Base-by-base conservation (phyloP, 2,113 vertebrate species). In the Carassius auratus region DNA sequence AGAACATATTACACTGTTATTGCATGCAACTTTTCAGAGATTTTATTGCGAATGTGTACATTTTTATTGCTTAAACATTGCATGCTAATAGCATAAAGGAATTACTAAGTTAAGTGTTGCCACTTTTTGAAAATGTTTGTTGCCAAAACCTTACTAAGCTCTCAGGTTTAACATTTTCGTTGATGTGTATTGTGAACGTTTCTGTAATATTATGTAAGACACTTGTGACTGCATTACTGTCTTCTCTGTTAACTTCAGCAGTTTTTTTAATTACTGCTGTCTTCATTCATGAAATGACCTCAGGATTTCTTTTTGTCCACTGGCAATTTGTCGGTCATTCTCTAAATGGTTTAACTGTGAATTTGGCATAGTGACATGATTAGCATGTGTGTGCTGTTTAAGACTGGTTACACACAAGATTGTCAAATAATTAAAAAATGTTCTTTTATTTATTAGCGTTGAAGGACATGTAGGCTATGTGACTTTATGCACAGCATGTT, bases 361-460 rank as follows among this genome's bases (percentile, higher is more conserved):
- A 57, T 55, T 69, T 83, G 73, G 61, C 87, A 62, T 78, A 59
- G 83, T 85, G 61, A 66, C 77, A 84, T 84, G 69, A 85, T 88
- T 83, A 69, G 12, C 42, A 13, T 45, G 38, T 30, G 57, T 69
- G 76, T 86, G 66, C 57, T 77, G n/a, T 84, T 76, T 75, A 52
- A 57, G 50, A 78, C 64, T n/a, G n/a, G n/a, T n/a, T n/a, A n/a
- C n/a, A n/a, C n/a, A n/a, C n/a, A n/a, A n/a, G n/a, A n/a, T n/a
- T n/a, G n/a, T n/a, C n/a, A n/a, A n/a, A n/a, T n/a, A n/a, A n/a
- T n/a, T n/a, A 42, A 36, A 77, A 77, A 57, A 57, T 36, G 17
- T 36, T 59, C 26, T 55, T 57, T 5, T 45, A 36, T 62, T 79
- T 62, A 23, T 45, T 45, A 23, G 78, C 19, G 4, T 30, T 52